Conservation (phyloP, 2,888 invertebrate species). For the Oxyteleia sp. region DNA sequence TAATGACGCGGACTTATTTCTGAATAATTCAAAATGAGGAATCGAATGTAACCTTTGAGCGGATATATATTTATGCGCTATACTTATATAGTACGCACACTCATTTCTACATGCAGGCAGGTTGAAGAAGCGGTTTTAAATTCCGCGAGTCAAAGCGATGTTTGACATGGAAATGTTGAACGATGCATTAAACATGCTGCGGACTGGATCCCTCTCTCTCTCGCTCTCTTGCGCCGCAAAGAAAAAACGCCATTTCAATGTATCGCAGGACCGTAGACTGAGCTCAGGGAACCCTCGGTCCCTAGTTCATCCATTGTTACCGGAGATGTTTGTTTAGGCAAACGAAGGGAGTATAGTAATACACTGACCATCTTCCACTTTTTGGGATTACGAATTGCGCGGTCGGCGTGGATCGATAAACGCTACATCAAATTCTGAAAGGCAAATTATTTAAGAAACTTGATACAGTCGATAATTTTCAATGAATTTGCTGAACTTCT, state of each 20-base stretch:
- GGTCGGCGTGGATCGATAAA: slow-evolving; percentile 80
- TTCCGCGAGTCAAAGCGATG: slow-evolving; percentile 87
- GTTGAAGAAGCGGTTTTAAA: slow-evolving; percentile 84
- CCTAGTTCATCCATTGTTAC: slow-evolving; percentile 79
- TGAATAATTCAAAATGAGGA: slow-evolving; percentile 64
- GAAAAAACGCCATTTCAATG: slow-evolving; percentile 70
- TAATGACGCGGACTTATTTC: slow-evolving; percentile 48
- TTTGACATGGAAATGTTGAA: slow-evolving; percentile 88
- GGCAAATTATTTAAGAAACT: no score
- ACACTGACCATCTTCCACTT: slow-evolving; percentile 76
- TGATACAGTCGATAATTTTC: no score
- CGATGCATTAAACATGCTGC: slow-evolving; percentile 87
- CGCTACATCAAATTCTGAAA: slow-evolving; percentile 51
- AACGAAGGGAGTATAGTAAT: slow-evolving; percentile 80
- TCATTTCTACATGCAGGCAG: slow-evolving; percentile 66
- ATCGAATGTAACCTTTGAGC: slow-evolving; percentile 53
- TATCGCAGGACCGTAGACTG: slow-evolving; percentile 73
- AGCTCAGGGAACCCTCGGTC: slow-evolving; percentile 62
- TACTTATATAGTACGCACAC: slow-evolving; percentile 62
- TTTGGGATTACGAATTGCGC: slow-evolving; percentile 74
- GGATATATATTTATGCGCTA: slow-evolving; percentile 58
- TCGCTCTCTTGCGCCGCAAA: slow-evolving; percentile 68
- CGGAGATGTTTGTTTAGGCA: slow-evolving; percentile 86
- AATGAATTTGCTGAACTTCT: neutral
- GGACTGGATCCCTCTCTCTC: slow-evolving; percentile 79